Base-by-base conservation (phyloP, 2,888 invertebrate genomes). In the Eumerus sabulonum region DNA sequence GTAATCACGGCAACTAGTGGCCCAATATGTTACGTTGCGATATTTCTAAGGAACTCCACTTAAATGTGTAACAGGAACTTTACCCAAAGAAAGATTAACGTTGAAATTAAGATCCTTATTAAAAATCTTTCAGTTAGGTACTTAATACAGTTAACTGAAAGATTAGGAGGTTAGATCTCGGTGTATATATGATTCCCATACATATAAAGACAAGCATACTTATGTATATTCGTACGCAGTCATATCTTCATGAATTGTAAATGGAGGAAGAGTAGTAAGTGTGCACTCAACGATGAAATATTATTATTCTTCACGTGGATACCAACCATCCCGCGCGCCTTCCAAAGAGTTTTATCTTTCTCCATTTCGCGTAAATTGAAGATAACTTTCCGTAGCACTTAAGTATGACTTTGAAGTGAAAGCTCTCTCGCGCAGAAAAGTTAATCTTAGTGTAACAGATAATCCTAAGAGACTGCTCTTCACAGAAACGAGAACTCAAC, bases 371-470 rank as follows among this genome's bases (percentile, higher is more conserved):
- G 79, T 64, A 74, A 70, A 79, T 74, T 79, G 74, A 74, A 74
- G 79, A 79, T 74, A 79, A 74, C 74, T 79, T 74, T 79, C 54
- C 63, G 59, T 60, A 56, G 64, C 73, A 74, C 74, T 79, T 73
- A 79, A 74, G 64, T 79, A 50, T 64, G 74, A 70, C 74, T 73
- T 79, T 74, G 64, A 68, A 74, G 27, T 44, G 45, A 74, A 60
- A 64, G 67, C 47, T 59, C 63, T 50, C 53, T 36, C 38, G 63
- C 42, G 36, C n/a, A 50, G 50, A 73, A 73, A 60, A 68, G 73
- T 68, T 77, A 67, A 72, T 77, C 63, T 56, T 47, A 18, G 48
- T 57, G 74, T 60, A 73, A 38, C 67, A 73, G 67, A 77, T 73
- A 77, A 73, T 73, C 73, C 50, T 14, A 11, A 73, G 53, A 67